Conservation (phyloP, 1,140 invertebrate species). For the Lepidurus couesii region DNA sequence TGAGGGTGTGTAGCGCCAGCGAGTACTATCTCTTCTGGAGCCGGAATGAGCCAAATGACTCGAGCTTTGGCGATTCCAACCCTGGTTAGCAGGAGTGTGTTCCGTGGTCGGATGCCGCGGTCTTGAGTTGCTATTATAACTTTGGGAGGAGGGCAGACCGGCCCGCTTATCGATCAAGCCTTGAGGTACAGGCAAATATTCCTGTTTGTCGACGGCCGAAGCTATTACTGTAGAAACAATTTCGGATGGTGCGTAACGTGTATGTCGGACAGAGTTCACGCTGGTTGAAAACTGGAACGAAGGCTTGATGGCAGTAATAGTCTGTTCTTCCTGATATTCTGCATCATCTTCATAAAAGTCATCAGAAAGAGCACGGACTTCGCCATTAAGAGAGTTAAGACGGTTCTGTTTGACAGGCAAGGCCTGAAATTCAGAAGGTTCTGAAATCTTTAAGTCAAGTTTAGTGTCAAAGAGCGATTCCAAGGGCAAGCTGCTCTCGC, state of each 20-base stretch:
- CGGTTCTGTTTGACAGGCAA: background rate
- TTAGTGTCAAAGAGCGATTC: slow-evolving; percentile 30
- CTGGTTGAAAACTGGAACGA: background rate
- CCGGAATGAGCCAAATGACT: slow-evolving; percentile 59
- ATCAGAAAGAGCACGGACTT: background rate
- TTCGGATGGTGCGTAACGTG: background rate
- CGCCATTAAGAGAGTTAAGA: background rate
- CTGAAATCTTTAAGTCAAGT: background rate
- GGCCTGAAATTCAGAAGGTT: background rate
- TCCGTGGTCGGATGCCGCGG: background rate
- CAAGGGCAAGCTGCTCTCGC: slow-evolving; percentile 3
- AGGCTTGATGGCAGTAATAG: background rate
- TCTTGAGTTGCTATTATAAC: background rate
- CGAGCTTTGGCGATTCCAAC: slow-evolving; percentile 56
- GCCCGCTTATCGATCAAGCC: slow-evolving; percentile 25
- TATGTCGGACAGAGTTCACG: background rate
- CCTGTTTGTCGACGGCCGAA: background rate
- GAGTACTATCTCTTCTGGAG: slow-evolving; percentile 37
- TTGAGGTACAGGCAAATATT: background rate
- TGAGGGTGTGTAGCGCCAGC: slow-evolving; percentile 82
- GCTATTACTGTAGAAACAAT: background rate
- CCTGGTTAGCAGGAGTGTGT: background rate
- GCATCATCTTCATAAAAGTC: background rate
- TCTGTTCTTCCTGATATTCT: background rate
- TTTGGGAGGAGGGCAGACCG: slow-evolving; percentile 23